phyloP scores from a whole-genome alignment of 1,140 invertebrate species.

The Armadillidium nasatum region DNA sequence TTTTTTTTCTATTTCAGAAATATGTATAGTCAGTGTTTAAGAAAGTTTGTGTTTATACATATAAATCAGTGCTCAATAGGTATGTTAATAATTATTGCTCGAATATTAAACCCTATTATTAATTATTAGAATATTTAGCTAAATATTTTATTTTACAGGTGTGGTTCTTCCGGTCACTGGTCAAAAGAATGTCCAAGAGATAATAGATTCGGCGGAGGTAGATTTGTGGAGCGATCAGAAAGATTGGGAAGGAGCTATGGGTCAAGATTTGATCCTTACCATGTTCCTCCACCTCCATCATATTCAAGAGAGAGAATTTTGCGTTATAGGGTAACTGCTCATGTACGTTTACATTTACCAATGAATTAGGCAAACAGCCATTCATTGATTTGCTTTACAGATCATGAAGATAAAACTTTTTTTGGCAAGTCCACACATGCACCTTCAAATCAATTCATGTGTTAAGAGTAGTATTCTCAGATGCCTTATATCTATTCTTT shows the following conservation, averaged over 20 bases:
- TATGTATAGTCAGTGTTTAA: not conserved
- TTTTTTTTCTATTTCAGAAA: too few relatives aligned
- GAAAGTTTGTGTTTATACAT: constrained; percentile 1
- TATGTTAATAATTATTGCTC: not conserved
- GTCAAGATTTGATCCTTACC: constrained; percentile 35
- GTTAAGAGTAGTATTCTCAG: too few relatives aligned
- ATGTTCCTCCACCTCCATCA: constrained; percentile 36
- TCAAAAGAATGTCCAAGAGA: constrained; percentile 43
- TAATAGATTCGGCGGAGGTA: constrained; percentile 22
- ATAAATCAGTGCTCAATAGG: not conserved
- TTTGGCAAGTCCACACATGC: too few relatives aligned
- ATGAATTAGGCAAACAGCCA: too few relatives aligned
- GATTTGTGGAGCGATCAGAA: constrained; percentile 14
- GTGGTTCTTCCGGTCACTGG: constrained; percentile 42
- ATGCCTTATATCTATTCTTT: too few relatives aligned
- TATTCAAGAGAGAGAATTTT: constrained; percentile 42
- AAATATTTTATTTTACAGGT: constrained; percentile 15
- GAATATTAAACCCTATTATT: too few relatives aligned
- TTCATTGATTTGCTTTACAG: too few relatives aligned
- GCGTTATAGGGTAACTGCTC: constrained; percentile 41
- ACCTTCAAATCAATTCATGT: too few relatives aligned
- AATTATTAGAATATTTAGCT: too few relatives aligned
- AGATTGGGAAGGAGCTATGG: constrained; percentile 30
- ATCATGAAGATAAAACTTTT: too few relatives aligned
- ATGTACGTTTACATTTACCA: too few relatives aligned